phyloP scores from a whole-genome alignment of 2,797 vertebrate species.

The Anabas testudineus region DNA sequence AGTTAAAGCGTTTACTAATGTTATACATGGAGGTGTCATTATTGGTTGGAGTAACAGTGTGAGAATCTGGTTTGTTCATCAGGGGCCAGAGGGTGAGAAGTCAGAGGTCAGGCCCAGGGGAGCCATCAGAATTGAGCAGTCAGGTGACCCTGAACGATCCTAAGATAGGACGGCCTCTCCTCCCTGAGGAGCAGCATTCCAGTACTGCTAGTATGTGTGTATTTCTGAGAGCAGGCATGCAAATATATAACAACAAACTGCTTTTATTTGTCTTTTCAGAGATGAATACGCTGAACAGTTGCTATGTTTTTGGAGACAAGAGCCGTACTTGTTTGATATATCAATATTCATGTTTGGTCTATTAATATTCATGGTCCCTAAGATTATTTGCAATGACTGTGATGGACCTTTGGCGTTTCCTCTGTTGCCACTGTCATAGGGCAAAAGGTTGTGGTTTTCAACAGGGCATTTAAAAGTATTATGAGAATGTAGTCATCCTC shows the following conservation, averaged over 20 bases:
- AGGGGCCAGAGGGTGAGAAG: conserved; percentile 64
- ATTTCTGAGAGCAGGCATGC: conserved; percentile 20
- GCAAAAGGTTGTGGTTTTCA: background rate
- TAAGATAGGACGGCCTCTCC: conserved; percentile 55
- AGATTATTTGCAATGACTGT: background rate
- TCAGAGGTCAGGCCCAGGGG: conserved; percentile 72
- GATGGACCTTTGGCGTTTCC: background rate
- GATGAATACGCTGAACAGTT: no score
- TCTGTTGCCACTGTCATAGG: background rate
- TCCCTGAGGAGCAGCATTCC: conserved; percentile 71
- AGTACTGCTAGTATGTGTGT: conserved; percentile 31
- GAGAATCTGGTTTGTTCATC: conserved; percentile 80
- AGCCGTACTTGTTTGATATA: no score
- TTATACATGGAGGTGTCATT: conserved; percentile 37
- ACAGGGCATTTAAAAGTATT: background rate
- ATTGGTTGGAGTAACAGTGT: conserved; percentile 53
- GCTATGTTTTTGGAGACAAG: no score
- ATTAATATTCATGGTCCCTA: background rate
- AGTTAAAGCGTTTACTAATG: no score
- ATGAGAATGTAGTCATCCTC: background rate
- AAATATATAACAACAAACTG: conserved; percentile 14
- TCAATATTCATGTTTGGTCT: no score
- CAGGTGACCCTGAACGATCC: conserved; percentile 76
- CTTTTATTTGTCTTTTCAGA: no score
- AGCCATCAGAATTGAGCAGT: conserved; percentile 68